Conservation (phyloP, 2,113 vertebrate genomes). For the Cervus canadensis region DNA sequence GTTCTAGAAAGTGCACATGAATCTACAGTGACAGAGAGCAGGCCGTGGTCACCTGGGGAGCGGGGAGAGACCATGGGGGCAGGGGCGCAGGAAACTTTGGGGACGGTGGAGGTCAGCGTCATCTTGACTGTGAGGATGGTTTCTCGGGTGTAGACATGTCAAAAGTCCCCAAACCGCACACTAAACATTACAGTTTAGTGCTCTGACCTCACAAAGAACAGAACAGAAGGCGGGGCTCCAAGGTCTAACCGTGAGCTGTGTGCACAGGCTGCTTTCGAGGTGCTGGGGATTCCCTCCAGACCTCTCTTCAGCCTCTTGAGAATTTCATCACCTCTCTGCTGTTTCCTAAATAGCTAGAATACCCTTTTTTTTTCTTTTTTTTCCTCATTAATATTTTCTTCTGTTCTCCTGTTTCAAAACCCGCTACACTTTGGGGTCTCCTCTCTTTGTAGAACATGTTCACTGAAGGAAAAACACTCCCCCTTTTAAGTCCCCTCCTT, state of each 20-base stretch:
- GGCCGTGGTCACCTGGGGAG: not conserved
- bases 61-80: not conserved
- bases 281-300: not conserved
- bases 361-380: no score
- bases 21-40: not conserved
- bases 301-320: not conserved
- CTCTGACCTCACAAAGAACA: not conserved
- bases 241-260: not conserved
- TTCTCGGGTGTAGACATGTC: accelerated
- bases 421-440: no score
- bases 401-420: not conserved
- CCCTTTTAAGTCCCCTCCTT: not conserved
- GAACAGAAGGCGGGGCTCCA: not conserved
- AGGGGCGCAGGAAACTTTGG: not conserved
- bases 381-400: not conserved
- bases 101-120: accelerated
- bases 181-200: not conserved
- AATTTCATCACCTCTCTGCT: not conserved
- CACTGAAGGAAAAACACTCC: not conserved
- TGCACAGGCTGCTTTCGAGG: not conserved
- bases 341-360: not conserved
- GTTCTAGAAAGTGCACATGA: not conserved
- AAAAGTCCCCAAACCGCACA: not conserved
- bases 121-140: not conserved
- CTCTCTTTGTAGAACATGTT: not conserved